Evolutionary conservation across 1,140 invertebrate genomes (phyloP).

Genomic region (Monochamus saltuarius): DNA sequence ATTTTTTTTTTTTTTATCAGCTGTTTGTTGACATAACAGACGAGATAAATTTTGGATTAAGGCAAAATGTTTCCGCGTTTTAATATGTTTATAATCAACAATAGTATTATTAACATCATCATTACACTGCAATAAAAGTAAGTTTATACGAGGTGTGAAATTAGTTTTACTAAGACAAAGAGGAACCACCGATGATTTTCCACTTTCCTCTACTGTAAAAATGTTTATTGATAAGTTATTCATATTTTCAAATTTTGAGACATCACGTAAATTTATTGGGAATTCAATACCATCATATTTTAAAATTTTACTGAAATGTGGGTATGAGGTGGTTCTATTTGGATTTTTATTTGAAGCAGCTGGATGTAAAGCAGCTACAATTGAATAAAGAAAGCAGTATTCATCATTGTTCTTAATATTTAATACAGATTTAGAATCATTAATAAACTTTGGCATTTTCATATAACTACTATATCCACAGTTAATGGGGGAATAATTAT

Average conservation of each 20-base stretch:
- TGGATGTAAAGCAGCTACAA: constrained; percentile 20
- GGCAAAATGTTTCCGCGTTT: constrained; percentile 19
- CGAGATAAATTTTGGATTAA: constrained; percentile 29
- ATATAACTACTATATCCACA: constrained; percentile 2
- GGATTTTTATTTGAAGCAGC: constrained; percentile 3
- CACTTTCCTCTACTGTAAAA: constrained; percentile 11
- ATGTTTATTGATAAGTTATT: constrained; percentile 23
- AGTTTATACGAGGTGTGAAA: constrained; percentile 9
- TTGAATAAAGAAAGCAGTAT: constrained; percentile 28
- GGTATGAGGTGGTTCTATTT: constrained; percentile 14
- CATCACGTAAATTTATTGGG: constrained; percentile 20
- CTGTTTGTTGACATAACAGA: constrained; percentile 23
- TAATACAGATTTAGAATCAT: constrained; percentile 13
- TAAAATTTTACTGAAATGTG: constrained; percentile 29
- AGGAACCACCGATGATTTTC: neutral
- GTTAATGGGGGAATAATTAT: constrained; percentile 40
- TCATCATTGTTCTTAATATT: constrained; percentile 25
- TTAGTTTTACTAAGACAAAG: neutral
- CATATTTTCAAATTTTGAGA: constrained; percentile 29
- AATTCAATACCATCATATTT: constrained; percentile 20
- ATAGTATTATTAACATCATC: neutral
- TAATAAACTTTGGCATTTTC: constrained; percentile 12
- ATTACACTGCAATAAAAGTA: neutral
- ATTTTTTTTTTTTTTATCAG: constrained; percentile 19
- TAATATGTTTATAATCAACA: neutral